Conservation (phyloP, 2,888 invertebrate species). For the Cryptocephalus primarius region DNA sequence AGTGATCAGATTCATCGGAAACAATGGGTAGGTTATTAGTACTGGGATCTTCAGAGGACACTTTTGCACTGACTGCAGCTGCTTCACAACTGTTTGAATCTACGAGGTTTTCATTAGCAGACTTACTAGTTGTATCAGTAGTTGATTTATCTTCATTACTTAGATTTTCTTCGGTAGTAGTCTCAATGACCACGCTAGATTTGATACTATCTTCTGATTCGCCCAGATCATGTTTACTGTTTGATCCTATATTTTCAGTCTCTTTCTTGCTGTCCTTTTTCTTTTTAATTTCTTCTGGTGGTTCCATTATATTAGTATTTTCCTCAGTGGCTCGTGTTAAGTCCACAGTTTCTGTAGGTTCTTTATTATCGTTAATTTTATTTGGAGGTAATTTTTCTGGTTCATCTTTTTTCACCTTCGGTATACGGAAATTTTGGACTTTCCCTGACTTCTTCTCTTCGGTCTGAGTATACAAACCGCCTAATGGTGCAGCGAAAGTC, state of each 20-base stretch:
- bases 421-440: slow-evolving; percentile 44
- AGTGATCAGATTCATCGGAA: not conserved
- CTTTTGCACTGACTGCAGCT: not conserved
- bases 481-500: slow-evolving; percentile 38
- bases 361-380: slow-evolving; percentile 4
- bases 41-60: not conserved
- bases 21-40: not conserved
- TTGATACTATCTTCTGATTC: not conserved
- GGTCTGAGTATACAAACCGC: slow-evolving; percentile 38
- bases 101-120: not conserved
- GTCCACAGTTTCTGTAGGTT: not conserved
- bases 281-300: not conserved
- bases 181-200: not conserved
- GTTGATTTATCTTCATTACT: not conserved
- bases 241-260: not conserved
- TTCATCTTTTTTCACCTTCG: slow-evolving; percentile 29
- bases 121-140: too few species aligned
- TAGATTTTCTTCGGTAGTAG: not conserved
- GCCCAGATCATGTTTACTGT: too few species aligned
- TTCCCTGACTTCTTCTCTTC: slow-evolving; percentile 36
- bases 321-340: not conserved
- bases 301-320: slow-evolving; percentile 2
- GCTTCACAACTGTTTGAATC: not conserved
- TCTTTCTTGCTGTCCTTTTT: not conserved
- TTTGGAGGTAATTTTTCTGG: not conserved